Percentiles rank a stretch among this genome's conserved stretches.
Conservation (phyloP, 2,113 vertebrate genomes). For the Engraulis encrasicolus region DNA sequence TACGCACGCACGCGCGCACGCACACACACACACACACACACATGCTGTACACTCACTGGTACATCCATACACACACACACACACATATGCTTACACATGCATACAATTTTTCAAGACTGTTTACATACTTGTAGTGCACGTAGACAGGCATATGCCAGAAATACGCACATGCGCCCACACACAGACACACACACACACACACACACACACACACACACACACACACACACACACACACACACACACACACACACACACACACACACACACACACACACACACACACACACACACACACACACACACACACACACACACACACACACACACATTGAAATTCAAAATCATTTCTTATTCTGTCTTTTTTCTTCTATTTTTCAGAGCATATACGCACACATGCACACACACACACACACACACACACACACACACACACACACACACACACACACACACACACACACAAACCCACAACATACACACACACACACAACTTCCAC, state of each 20-base stretch:
- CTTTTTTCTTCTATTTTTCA: not conserved
- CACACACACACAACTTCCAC: not conserved
- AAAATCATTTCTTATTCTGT: not conserved
- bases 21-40: not conserved
- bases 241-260: not conserved
- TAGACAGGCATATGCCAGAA: no score
- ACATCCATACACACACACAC: no score
- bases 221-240: not conserved
- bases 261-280: not conserved
- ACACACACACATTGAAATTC: not conserved
- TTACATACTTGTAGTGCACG: no score
- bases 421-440: not conserved
- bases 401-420: slow-evolving; percentile 2
- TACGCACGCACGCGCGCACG: not conserved
- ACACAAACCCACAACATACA: no score
- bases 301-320: not conserved
- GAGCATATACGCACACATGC: not conserved
- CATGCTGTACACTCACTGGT: no score
- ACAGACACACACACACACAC: not conserved
- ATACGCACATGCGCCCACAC: no score
- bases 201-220: not conserved
- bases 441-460: not conserved
- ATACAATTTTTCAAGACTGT: no score
- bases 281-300: not conserved
- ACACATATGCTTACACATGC: not conserved